Base-by-base conservation (phyloP, 2,888 invertebrate species). In the Auanema freiburgensis region DNA sequence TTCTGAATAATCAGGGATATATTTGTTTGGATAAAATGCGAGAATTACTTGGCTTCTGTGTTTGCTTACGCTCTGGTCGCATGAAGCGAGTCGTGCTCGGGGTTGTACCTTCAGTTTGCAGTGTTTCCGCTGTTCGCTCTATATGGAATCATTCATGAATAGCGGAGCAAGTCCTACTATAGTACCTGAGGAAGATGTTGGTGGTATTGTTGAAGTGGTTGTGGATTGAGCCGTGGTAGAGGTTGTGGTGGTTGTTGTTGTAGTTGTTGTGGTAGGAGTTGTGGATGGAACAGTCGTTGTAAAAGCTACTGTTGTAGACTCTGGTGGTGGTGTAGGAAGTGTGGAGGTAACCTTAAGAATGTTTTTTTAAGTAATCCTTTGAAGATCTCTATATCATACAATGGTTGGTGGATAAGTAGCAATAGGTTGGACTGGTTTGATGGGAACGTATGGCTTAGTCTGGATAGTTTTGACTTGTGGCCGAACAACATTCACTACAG, bases 1-100 rank as follows among this genome's bases (percentile, higher is more conserved):
- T 55, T 66, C 76, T 77, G 67, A 62, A 65, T 33, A 33, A 5
- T 33, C 33, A 21, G 18, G 0, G n/a, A 53, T 21, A 46, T 21
- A 21, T 21, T 46, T 46, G 46, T 3, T 46, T 8, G 3, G 21
- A 16, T 46, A 5, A 24, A 24, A 16, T 16, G 53, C 18, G 24
- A 23, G 25, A 21, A n/a, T 8, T 24, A 12, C 46, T 52, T 18
- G 49, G n/a, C 40, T 24, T 40, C 43, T 40, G 21, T 21, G 25
- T 67, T 58, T 71, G 65, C 64, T 73, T 73, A 50, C 69, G 65
- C 57, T 74, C 71, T 1, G 74, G 74, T 42, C 71, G 59, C 64
- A 71, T 49, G 61, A 69, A 65, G 44, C 57, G 66, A 43, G 72
- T 74, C 53, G 72, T 72, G 16, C 43, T 14, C 14, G 12, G 25